phyloP scores from a whole-genome alignment of 2,113 vertebrate genomes.

The Alosa alosa region DNA sequence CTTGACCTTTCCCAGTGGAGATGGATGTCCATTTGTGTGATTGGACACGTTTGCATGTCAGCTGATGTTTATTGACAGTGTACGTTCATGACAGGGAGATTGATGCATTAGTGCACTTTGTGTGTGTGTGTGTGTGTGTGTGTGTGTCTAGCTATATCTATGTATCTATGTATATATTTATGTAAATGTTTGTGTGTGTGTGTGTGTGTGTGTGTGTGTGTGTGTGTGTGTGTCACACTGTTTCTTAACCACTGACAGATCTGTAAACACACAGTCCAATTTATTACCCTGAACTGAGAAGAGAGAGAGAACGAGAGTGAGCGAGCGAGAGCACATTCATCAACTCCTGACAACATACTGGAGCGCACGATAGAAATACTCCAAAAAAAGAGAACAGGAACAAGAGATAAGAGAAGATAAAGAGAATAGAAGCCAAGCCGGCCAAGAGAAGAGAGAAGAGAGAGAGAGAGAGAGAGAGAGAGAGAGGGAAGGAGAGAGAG shows the following conservation, averaged over 20 bases:
- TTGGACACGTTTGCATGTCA: neutral
- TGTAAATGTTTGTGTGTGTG: no score
- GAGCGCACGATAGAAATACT: neutral
- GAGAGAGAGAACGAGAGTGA: neutral
- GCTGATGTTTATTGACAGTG: no score
- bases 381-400: neutral
- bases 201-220: neutral
- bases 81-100: neutral
- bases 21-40: neutral
- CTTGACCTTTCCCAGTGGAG: neutral
- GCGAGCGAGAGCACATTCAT: neutral
- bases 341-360: neutral
- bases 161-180: neutral
- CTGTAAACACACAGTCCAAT: neutral
- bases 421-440: neutral
- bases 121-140: neutral
- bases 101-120: neutral
- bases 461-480: conserved; percentile 6
- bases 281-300: neutral
- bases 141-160: no score
- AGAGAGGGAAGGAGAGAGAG: conserved; percentile 28
- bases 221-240: neutral
- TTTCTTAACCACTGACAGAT: neutral
- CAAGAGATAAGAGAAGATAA: neutral
- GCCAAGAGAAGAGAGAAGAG: neutral